Evolutionary conservation across 2,113 vertebrate species (phyloP), one percentile per base, ranked within the genome.

Genomic region (Regulus satrapa): DNA sequence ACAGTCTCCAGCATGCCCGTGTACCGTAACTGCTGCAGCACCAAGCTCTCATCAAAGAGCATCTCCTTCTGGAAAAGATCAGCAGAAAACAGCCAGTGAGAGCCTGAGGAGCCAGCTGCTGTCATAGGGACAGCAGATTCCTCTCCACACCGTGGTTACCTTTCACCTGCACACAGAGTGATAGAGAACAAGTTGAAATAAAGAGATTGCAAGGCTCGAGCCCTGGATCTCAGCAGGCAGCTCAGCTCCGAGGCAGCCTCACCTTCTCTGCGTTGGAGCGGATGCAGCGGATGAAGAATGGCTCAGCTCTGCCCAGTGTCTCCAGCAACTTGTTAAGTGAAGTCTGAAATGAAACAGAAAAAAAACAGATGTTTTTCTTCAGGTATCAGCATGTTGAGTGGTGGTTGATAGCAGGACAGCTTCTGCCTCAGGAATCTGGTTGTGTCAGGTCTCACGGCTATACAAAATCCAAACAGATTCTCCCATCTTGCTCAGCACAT

Each of bases 1-100:
- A 99, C 99, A 0, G 99, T 99, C 97, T 99, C 99, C 87, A 99
- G 97, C 99, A 99, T 99, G 75, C 99, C 99, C 1, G 99, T 99
- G 97, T 99, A 99, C 75, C 99, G 98, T 83, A 99, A 95, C 98
- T 99, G 99, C 97, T 99, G 99, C 85, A 99, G 95, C 48, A 99
- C 99, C 97, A 99, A 97, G 21, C 96, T 97, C 31, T 99, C 99
- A 14, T 99, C 99, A 63, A 99, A 99, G 81, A 98, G 97, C 96
- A 99, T 98, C 96, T 99, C 99, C 91, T 97, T 99, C 99, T 99
- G 98, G 43, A 97, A 96, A 6, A 89, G 9, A 77, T 2, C 79
- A 25, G 21, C 29, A 90, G 18, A 8, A 43, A 79, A 62, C n/a
- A 86, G 28, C 55, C 54, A 38, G 5, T 74, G 28, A 94, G 32